These are phyloP conservation scores for Coenonympha glycerion DNA, from an alignment of 2,888 invertebrate genomes.

Conservation along the genomic window DNA sequence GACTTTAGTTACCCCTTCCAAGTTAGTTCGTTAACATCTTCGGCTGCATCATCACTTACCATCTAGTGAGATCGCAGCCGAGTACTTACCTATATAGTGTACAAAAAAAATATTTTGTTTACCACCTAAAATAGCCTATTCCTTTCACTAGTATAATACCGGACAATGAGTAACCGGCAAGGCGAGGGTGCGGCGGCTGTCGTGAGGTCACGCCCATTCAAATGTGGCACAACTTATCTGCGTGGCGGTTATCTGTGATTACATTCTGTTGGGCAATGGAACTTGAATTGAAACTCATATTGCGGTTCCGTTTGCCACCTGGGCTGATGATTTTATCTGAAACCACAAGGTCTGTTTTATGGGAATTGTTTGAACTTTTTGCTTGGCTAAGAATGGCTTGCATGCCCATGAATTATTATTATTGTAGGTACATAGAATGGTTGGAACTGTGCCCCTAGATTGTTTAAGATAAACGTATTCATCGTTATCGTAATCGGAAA, in stretches of 20 bases:
- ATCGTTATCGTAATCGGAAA: too few species aligned
- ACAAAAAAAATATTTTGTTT: too few species aligned
- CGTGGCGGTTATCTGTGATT: constrained; percentile 32
- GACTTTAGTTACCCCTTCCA: too few species aligned
- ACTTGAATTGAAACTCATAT: constrained; percentile 5
- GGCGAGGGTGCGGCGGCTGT: constrained; percentile 36
- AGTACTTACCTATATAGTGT: too few species aligned
- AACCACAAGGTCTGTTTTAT: constrained; percentile 5
- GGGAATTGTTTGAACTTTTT: constrained; percentile 11
- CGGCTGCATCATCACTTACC: too few species aligned
- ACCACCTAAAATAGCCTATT: too few species aligned
- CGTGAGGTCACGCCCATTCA: constrained; percentile 38
- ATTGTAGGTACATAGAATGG: too few species aligned
- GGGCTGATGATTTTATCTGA: constrained; percentile 1
- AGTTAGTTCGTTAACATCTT: too few species aligned
- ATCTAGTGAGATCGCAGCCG: too few species aligned
- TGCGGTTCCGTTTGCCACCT: constrained; percentile 18
- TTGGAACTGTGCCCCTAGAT: too few species aligned
- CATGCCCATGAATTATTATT: too few species aligned
- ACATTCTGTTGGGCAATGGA: constrained; percentile 23
- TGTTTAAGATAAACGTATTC: too few species aligned
- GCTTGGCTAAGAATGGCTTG: background rate
- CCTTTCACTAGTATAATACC: constrained; percentile 33
- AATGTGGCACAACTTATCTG: constrained; percentile 31
- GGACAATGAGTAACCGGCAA: constrained; percentile 32